Conservation (phyloP, 2,113 vertebrate genomes). For the Tiliqua scincoides region DNA sequence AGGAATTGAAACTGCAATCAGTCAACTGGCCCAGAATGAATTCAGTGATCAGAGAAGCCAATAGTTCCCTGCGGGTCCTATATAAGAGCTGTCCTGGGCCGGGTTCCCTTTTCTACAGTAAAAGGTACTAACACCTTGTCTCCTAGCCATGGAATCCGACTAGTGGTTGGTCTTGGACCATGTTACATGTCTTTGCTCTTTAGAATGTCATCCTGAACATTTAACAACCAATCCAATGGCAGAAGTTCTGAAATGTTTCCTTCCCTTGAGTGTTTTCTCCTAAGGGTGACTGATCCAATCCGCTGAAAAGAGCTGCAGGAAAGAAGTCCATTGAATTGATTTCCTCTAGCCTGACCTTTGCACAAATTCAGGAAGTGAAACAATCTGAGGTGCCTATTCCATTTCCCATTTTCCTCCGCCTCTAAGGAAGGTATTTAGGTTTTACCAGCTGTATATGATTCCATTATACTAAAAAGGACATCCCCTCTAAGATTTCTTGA, state of each 20-base stretch:
- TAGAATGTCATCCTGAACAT: too few relatives aligned
- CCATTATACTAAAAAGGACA: neutral
- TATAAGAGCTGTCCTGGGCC: too few relatives aligned
- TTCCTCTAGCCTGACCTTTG: neutral
- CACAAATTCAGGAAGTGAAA: neutral
- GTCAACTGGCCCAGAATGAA: too few relatives aligned
- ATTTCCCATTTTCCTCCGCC: neutral
- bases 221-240: neutral
- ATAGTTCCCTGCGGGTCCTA: too few relatives aligned
- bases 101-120: too few relatives aligned
- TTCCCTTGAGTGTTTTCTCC: neutral
- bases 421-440: slow-evolving; percentile 2
- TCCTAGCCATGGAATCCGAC: too few relatives aligned
- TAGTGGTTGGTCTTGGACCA: too few relatives aligned
- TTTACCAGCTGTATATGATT: slow-evolving; percentile 22
- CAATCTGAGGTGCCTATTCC: neutral
- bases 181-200: neutral
- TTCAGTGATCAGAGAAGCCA: too few relatives aligned
- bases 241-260: neutral
- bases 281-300: neutral
- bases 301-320: neutral
- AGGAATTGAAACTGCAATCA: too few relatives aligned
- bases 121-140: too few relatives aligned
- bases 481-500: neutral
- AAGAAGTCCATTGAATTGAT: slow-evolving; percentile 12